A percentile compares a stretch with the other conserved stretches of the same genome.
These are phyloP conservation scores for Pygmarrhopalites habei DNA, from an alignment of 1,140 invertebrate genomes.

Conservation along the genomic window DNA sequence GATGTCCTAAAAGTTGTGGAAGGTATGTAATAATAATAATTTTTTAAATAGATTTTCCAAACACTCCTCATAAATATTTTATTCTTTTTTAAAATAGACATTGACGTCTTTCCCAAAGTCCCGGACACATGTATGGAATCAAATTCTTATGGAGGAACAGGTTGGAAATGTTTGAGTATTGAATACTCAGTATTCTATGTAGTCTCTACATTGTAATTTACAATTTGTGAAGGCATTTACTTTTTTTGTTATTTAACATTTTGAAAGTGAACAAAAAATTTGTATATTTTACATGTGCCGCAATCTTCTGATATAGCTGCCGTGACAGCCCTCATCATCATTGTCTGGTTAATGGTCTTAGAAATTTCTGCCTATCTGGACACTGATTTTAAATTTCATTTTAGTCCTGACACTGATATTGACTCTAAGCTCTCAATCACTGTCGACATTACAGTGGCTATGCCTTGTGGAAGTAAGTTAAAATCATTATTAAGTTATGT, in stretches of 20 bases:
- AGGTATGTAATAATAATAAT: too few species aligned
- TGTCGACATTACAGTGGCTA: constrained; percentile 88
- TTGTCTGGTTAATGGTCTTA: constrained; percentile 68
- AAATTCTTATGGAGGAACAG: constrained; percentile 70
- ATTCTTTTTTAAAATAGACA: too few species aligned
- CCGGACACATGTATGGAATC: constrained; percentile 74
- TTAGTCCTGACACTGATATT: constrained; percentile 80
- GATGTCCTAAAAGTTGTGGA: constrained; percentile 64
- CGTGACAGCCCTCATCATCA: constrained; percentile 67
- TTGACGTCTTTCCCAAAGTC: constrained; percentile 86
- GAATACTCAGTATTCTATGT: too few species aligned
- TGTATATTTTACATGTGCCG: too few species aligned
- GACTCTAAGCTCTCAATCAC: constrained; percentile 85
- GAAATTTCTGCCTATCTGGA: constrained; percentile 79
- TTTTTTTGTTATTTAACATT: too few species aligned
- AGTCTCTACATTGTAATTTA: too few species aligned
- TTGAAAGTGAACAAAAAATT: too few species aligned
- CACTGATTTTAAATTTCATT: constrained; percentile 75
- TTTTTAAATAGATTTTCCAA: too few species aligned
- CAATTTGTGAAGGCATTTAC: too few species aligned
- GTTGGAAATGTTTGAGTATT: constrained; percentile 55
- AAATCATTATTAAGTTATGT: not conserved
- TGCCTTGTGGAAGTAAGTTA: constrained; percentile 68
- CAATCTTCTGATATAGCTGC: too few species aligned
- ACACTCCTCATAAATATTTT: too few species aligned